Evolutionary conservation across 2,888 invertebrate genomes (phyloP).

Genomic region (Deilephila elpenor): DNA sequence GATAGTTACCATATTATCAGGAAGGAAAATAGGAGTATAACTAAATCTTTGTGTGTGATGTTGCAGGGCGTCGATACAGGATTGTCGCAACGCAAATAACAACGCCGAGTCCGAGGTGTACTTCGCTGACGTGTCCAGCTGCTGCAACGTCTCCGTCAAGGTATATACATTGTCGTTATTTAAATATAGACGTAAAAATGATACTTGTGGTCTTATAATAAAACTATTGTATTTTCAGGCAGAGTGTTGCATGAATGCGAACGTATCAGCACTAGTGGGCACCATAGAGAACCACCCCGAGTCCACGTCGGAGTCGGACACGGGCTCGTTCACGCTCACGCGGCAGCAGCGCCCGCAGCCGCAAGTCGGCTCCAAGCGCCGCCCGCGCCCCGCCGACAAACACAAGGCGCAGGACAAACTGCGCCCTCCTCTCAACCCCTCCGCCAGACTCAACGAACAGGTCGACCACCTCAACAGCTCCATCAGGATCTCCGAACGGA

Average conservation of each 20-base stretch:
- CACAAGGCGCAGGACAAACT: conserved; percentile 67
- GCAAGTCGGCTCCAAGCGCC: conserved; percentile 72
- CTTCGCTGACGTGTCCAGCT: conserved; percentile 94
- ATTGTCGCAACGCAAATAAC: conserved; percentile 78
- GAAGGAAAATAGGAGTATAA: not conserved
- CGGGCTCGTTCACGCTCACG: conserved; percentile 75
- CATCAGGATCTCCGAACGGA: conserved; percentile 55
- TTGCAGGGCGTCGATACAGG: conserved; percentile 74
- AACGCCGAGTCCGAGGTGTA: conserved; percentile 93
- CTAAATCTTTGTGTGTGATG: not conserved
- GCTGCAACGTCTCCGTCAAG: conserved; percentile 90
- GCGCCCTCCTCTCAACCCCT: conserved; percentile 53
- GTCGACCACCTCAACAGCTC: conserved; percentile 58
- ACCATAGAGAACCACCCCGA: conserved; percentile 81
- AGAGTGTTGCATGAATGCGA: conserved; percentile 77
- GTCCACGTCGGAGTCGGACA: conserved; percentile 79
- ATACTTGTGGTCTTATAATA: not conserved
- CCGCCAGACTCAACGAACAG: conserved; percentile 52
- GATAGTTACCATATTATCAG: not conserved
- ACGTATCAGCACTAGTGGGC: conserved; percentile 76
- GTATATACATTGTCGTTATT: conserved; percentile 42
- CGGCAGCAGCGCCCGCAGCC: conserved; percentile 77
- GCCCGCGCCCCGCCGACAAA: conserved; percentile 68
- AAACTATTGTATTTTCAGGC: conserved; percentile 58
- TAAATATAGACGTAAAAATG: not conserved